Evolutionary conservation across 2,113 vertebrate genomes (phyloP), one percentile per base, ranked within the genome.

Genomic region (Gadus macrocephalus): DNA sequence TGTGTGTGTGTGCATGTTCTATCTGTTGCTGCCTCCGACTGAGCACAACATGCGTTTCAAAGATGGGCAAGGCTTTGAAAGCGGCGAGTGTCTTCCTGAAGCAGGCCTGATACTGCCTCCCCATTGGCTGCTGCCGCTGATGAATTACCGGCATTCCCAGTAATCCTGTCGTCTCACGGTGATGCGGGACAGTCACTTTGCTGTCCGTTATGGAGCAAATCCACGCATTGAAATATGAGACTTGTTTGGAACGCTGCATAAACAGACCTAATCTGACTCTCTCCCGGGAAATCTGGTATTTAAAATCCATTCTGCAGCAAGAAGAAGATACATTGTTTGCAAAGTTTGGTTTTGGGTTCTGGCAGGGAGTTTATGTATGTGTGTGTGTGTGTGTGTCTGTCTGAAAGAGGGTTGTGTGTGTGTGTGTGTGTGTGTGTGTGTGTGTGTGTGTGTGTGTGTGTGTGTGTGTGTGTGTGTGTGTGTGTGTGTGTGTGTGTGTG

Each of bases 191-290:
- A 83, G 81, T 86, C 81, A 83, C 83, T 88, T 85, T 79, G 76
- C 77, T 88, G 91, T 89, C 91, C 91, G 92, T 92, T 90, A 90
- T 79, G 74, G 83, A 83, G 71, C 68, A 84, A 88, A 88, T 90
- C 80, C 73, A 76, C 77, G 80, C 81, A 80, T 67, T 90, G 90
- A 90, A 88, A 91, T 92, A 91, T 87, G 85, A 85, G 80, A 71
- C 80, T 25, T 85, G 83, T 89, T 84, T 90, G 86, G 83, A 84
- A 86, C 69, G 70, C 76, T 71, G 74, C 79, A 80, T 77, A 81
- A 89, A 86, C 81, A 80, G 70, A 79, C 64, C 65, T 69, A 20
- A 83, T 71, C 74, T 17, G 28, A 69, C 75, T 80, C 76, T 79
- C 63, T 17, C 1, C 2, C 67, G 76, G 83, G 79, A 88, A 84